These are phyloP conservation scores for Bombyx mori DNA, from an alignment of 1,140 invertebrate genomes.

Conservation along the genomic window DNA sequence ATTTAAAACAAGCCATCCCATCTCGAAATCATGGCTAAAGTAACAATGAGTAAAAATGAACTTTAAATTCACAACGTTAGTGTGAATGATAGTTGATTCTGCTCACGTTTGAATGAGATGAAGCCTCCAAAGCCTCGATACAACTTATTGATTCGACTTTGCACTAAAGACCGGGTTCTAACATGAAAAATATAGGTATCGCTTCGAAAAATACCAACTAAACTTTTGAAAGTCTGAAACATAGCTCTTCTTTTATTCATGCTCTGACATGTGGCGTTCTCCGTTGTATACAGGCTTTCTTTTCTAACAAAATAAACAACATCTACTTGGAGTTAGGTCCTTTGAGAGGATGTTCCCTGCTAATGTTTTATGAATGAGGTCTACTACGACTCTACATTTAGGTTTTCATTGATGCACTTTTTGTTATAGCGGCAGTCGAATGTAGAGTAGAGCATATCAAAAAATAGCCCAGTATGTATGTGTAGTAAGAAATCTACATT, in stretches of 20 bases:
- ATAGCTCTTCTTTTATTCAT: slow-evolving; percentile 68
- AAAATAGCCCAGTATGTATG: too few species aligned
- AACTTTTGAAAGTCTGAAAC: slow-evolving; percentile 65
- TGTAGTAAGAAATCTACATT: neutral
- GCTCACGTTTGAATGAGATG: slow-evolving; percentile 6
- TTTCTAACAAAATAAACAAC: slow-evolving; percentile 67
- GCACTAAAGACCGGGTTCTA: slow-evolving; percentile 19
- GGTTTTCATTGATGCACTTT: slow-evolving; percentile 7
- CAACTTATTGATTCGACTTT: slow-evolving; percentile 19
- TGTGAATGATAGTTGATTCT: slow-evolving; percentile 3
- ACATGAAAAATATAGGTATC: slow-evolving; percentile 37
- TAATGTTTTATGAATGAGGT: slow-evolving; percentile 64
- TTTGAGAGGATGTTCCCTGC: slow-evolving; percentile 48
- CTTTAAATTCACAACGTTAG: too few species aligned
- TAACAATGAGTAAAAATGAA: too few species aligned
- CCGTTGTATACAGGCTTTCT: slow-evolving; percentile 62
- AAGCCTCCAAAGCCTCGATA: slow-evolving; percentile 7
- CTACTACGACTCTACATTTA: slow-evolving; percentile 33
- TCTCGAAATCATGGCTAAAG: too few species aligned
- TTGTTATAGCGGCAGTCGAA: neutral
- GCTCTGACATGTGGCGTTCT: slow-evolving; percentile 61
- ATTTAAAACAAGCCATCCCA: too few species aligned
- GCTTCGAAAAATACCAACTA: slow-evolving; percentile 50
- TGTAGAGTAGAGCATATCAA: neutral
- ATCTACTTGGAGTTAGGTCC: slow-evolving; percentile 60